phyloP scores from a whole-genome alignment of 92 coral and sea anemone species.

The Heliopora coerulea region DNA sequence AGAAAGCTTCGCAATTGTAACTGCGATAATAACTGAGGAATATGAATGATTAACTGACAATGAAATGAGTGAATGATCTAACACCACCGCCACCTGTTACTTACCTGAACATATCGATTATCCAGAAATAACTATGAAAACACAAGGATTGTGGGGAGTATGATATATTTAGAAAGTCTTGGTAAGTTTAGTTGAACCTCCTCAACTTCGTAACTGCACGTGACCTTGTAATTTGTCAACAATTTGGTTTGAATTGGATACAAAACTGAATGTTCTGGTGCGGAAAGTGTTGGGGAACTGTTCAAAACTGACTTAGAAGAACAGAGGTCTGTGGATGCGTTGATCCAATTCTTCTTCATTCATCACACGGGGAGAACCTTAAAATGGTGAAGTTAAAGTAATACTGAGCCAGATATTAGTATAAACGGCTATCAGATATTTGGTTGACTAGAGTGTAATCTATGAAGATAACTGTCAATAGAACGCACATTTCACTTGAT shows the following conservation, averaged over 20 bases:
- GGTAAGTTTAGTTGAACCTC: background rate
- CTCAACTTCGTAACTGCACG: background rate
- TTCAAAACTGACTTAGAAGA: too few relatives aligned
- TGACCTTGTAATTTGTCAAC: slow-evolving; percentile 15
- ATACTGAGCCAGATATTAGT: too few relatives aligned
- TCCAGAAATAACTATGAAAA: background rate
- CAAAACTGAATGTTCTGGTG: background rate
- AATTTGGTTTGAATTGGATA: background rate
- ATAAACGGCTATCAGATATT: too few relatives aligned
- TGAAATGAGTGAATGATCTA: background rate
- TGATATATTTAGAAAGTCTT: background rate
- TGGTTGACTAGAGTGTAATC: too few relatives aligned
- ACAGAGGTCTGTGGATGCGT: too few relatives aligned
- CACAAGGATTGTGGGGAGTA: background rate
- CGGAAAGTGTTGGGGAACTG: too few relatives aligned
- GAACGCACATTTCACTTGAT: too few relatives aligned
- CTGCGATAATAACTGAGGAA: too few relatives aligned
- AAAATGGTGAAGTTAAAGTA: background rate
- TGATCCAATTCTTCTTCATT: background rate
- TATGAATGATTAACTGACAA: too few relatives aligned
- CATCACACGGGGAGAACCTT: background rate
- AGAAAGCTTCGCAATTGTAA: too few relatives aligned
- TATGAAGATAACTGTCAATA: too few relatives aligned
- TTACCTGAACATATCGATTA: background rate
- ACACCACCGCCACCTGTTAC: background rate